Evolutionary conservation across 2,888 invertebrate genomes (phyloP).

Genomic region (Platypus cylindrus): DNA sequence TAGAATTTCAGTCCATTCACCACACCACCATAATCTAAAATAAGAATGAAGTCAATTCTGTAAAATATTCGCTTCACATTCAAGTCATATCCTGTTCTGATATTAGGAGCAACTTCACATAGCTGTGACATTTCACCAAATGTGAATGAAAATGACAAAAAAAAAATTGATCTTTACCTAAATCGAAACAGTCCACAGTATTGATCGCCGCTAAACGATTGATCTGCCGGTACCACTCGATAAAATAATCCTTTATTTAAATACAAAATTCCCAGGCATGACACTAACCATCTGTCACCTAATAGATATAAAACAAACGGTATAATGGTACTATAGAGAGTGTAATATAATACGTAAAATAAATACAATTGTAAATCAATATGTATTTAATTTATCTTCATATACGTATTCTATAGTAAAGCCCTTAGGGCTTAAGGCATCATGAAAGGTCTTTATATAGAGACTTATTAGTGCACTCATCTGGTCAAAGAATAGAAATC

Average conservation of each 20-base stretch:
- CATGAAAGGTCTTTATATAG: too few species aligned
- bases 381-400: background rate
- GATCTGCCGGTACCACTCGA: slow-evolving; percentile 83
- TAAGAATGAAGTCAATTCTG: too few species aligned
- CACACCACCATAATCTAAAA: slow-evolving; percentile 79
- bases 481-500: too few species aligned
- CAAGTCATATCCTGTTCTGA: too few species aligned
- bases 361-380: background rate
- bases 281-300: slow-evolving; percentile 87
- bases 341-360: too few species aligned
- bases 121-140: background rate
- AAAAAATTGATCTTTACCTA: slow-evolving; percentile 14
- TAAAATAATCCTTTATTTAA: slow-evolving; percentile 80
- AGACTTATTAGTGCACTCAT: too few species aligned
- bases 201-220: slow-evolving; percentile 56
- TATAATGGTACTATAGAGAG: too few species aligned
- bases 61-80: too few species aligned
- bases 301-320: slow-evolving; percentile 15
- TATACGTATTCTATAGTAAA: too few species aligned
- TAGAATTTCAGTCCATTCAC: slow-evolving; percentile 81
- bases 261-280: slow-evolving; percentile 74
- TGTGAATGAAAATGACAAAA: background rate
- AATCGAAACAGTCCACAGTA: slow-evolving; percentile 78
- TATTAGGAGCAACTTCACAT: background rate
- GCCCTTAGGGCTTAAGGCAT: too few species aligned